Evolutionary conservation across 2,888 invertebrate genomes (phyloP), one percentile per base, ranked within the genome.

Genomic region (Ochropleura leucogaster): DNA sequence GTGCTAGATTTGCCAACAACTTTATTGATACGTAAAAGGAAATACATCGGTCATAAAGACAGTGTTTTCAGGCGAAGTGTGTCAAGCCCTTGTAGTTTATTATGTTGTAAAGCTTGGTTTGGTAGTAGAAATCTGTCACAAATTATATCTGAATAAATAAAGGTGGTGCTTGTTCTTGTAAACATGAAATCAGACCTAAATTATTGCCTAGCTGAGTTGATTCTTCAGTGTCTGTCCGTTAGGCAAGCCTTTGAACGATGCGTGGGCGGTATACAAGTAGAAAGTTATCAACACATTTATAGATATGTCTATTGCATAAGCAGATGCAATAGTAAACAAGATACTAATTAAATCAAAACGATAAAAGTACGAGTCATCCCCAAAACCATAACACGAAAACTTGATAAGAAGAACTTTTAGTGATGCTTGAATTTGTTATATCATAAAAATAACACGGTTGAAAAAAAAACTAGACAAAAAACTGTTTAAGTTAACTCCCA

Each of bases 241-340:
- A 55, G 42, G 73, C 70, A 77, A 83, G 68, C 49, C 9, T 81
- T 42, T 42, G 71, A 62, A 72, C 10, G 20, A 51, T 59, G 42
- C 51, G 87, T 85, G 78, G 85, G 87, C 55, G 55, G 51, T 46
- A 62, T 57, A 74, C 60, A 65, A 65, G 73, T 74, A 81, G 77
- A 82, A 85, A 86, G 85, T 88, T 74, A 86, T 85, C 79, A 71
- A 59, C 59, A 18, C 30, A 47, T 49, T 1, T 51, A 62, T 4
- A 20, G 12, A 40, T n/a, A 8, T 6, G 4, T 30, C 42, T 64
- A 44, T 49, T 60, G n/a, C 20, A 9, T 42, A 53, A 46, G 0
- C 4, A 55, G 4, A 59, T 51, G 9, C 51, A 60, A 20, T 18
- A 40, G 12, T 16, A 53, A n/a, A 42, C 51, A 8, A 63, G 14